Evolutionary conservation across 2,113 vertebrate genomes (phyloP), one percentile per base, ranked within the genome.

Genomic region (Clinocottus analis): DNA sequence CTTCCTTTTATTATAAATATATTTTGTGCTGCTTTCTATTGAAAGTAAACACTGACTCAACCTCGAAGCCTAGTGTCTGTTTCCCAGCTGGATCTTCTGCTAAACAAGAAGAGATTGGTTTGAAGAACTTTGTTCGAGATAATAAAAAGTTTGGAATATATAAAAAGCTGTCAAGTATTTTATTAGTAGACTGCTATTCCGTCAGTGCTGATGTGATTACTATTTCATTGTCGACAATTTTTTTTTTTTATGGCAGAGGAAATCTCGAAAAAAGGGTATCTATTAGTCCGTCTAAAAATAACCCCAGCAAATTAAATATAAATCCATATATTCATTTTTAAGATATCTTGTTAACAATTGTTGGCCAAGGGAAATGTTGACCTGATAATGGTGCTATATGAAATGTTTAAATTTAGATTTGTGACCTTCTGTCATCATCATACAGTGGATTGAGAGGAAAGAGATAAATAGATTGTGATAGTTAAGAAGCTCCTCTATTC

Each of bases 401-500:
- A 61, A 70, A 39, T 43, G 25, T 77, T 41, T 13, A 3, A 2
- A 41, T 41, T 41, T 27, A 61, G 37, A 7, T 19, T 49, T 0
- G 3, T 65, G 51, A 51, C 31, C 59, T 62, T 72, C 35, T 73
- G 55, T 81, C 56, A 61, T 81, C 56, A 61, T 63, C 39, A 35
- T 72, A 17, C 19, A 45, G 29, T 8, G 37, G 49, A 67, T 72
- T 83, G 29, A 68, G 27, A 47, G 23, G 7, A 70, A 70, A 63
- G 67, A 77, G 69, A 62, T 19, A 6, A 81, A 79, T 56, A 66
- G 19, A 60, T 19, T 45, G 37, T 41, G 75, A 66, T 61, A 72
- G 60, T 55, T 84, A 65, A 80, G 68, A 90, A 67, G 65, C 64
- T 72, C 70, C 67, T 55, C 60, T 69, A 53, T 83, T 80, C 71